Evolutionary conservation across 92 coral and sea anemone species (phyloP), one percentile per base, ranked within the genome.

Genomic region (Zoanthus solanderi): DNA sequence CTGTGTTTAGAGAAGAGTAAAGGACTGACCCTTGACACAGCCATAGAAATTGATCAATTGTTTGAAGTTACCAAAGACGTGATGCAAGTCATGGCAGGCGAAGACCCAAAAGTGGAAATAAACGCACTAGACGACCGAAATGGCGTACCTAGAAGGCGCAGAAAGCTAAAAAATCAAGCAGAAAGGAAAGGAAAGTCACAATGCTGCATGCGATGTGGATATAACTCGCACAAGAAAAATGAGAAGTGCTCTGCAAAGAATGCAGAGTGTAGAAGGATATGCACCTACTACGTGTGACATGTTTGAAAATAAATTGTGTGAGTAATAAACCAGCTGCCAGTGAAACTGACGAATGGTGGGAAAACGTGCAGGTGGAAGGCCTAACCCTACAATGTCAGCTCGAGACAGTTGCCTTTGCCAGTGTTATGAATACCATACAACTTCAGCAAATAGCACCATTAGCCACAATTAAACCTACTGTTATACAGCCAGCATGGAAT

Each of bases 381-480:
- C 12, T 71, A 30, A 79, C 91, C 76, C 30, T 91, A 75, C 57
- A 52, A 3, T 84, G 92, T 52, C 92, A 92, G 30, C 84, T 85
- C 1, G 78, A 88, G 81, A 91, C 92, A 7, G 90, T 84, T 31
- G 90, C 90, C 42, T 23, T 87, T 72, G 95, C 67, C 56, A 89
- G 87, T 84, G 83, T 93, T 30, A 79, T 88, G 12, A 91, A 72
- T 58, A 45, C 87, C 61, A 77, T 63, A 29, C 94, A 91, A 57
- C 85, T 93, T 11, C 74, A 75, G 82, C 71, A 74, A 76, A 79
- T 78, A 76, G 92, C 93, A 31, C 88, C 89, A 30, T 71, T 77
- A 7, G 83, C 92, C 52, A 86, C 54, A 68, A 82, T 93, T 83
- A 93, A 88, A 87, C 73, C 78, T 83, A 93, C 92, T 93, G 54